Conservation (phyloP, 1,140 invertebrate genomes). For the Meteorus sp. region DNA sequence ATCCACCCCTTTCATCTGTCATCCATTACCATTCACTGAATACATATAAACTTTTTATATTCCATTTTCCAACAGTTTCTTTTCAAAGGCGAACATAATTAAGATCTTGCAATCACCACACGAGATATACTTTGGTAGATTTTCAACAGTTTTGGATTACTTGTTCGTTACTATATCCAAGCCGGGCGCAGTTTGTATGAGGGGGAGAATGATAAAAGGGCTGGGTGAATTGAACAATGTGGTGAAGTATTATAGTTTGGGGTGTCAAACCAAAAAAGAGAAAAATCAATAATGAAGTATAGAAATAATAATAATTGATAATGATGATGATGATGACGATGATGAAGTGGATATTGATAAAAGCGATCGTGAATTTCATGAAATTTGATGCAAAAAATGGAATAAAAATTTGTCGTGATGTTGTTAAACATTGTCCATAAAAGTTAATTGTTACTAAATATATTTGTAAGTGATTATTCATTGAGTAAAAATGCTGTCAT, state of each 20-base stretch:
- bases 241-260: too few relatives aligned
- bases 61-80: background rate
- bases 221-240: too few relatives aligned
- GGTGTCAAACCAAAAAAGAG: too few relatives aligned
- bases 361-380: too few relatives aligned
- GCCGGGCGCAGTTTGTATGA: too few relatives aligned
- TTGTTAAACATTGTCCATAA: constrained; percentile 41
- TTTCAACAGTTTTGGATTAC: background rate
- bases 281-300: too few relatives aligned
- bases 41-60: background rate
- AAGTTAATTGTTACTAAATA: constrained; percentile 39
- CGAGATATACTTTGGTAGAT: background rate
- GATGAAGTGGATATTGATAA: too few relatives aligned
- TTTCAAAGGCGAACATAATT: constrained; percentile 3
- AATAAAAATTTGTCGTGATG: constrained; percentile 6
- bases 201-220: too few relatives aligned
- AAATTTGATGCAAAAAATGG: background rate
- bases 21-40: background rate
- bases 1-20: background rate
- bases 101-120: background rate
- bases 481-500: background rate
- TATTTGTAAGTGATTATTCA: constrained; percentile 30
- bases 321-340: too few relatives aligned
- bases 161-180: too few relatives aligned
- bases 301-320: too few relatives aligned